Conservation (phyloP, 2,888 invertebrate species). For the Mechanitis messenoides region DNA sequence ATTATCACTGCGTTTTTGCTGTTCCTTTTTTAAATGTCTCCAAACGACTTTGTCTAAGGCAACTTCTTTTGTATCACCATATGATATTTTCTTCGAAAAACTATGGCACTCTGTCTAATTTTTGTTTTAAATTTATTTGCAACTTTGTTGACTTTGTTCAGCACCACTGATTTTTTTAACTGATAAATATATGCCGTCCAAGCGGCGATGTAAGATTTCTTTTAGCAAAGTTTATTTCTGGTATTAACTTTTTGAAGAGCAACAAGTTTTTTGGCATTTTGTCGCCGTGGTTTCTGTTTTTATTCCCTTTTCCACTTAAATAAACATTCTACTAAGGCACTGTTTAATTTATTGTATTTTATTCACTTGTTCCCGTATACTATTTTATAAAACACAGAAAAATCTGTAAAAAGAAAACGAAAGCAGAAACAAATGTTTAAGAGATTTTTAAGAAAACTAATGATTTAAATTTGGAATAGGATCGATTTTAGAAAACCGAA, state of each 20-base stretch:
- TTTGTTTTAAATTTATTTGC: slow-evolving; percentile 39
- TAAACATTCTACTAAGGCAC: slow-evolving; percentile 68
- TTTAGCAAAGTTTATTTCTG: slow-evolving; percentile 69
- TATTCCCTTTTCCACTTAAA: slow-evolving; percentile 51
- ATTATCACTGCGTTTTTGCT: slow-evolving; percentile 51
- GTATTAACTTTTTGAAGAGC: slow-evolving; percentile 71
- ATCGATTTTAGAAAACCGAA: slow-evolving; percentile 60
- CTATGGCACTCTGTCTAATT: slow-evolving; percentile 55
- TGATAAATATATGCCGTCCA: slow-evolving; percentile 67
- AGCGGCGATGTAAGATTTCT: slow-evolving; percentile 67
- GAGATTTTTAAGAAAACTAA: slow-evolving; percentile 33
- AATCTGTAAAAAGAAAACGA: slow-evolving; percentile 69
- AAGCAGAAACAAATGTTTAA: slow-evolving; percentile 61
- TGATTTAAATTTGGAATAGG: slow-evolving; percentile 17
- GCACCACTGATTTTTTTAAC: slow-evolving; percentile 54
- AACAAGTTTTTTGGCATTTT: slow-evolving; percentile 73
- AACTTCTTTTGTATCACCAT: slow-evolving; percentile 54
- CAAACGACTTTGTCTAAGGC: slow-evolving; percentile 70
- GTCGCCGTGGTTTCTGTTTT: slow-evolving; percentile 63
- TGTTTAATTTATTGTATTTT: slow-evolving; percentile 51
- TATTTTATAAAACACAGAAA: slow-evolving; percentile 44
- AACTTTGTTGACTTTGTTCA: slow-evolving; percentile 57
- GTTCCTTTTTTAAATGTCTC: slow-evolving; percentile 34
- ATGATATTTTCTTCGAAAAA: slow-evolving; percentile 54
- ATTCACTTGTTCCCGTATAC: slow-evolving; percentile 65